These are phyloP conservation scores for Rhinolophus sinicus DNA, from an alignment of 2,113 vertebrate species.

Conservation along the genomic window DNA sequence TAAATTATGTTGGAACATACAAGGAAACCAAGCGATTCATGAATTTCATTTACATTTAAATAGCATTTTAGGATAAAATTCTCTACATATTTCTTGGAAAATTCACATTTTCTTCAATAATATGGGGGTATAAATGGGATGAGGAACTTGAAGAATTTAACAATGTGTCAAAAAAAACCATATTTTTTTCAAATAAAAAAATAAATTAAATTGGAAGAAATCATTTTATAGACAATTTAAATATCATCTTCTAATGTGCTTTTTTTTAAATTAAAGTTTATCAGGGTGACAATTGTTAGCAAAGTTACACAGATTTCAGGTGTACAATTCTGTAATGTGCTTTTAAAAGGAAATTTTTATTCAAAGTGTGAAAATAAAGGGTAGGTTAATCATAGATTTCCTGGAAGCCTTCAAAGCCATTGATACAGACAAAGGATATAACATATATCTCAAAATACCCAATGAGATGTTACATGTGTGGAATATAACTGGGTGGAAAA, in stretches of 20 bases:
- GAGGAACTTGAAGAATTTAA: neutral
- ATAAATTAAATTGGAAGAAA: neutral
- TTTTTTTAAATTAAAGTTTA: too few relatives aligned
- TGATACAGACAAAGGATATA: neutral
- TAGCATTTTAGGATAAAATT: neutral
- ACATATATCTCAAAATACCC: neutral
- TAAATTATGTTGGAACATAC: conserved; percentile 52
- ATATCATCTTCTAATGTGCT: neutral
- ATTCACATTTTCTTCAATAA: conserved; percentile 6
- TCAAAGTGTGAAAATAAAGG: neutral
- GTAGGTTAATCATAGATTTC: neutral
- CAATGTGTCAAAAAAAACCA: neutral
- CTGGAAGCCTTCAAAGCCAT: neutral
- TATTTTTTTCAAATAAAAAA: neutral
- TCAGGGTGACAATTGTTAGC: too few relatives aligned
- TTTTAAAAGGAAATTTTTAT: neutral
- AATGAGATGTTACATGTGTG: neutral
- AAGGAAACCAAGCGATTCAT: neutral
- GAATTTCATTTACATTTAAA: conserved; percentile 56
- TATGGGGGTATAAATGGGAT: neutral
- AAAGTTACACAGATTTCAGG: too few relatives aligned
- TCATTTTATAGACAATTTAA: neutral
- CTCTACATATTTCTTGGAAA: neutral
- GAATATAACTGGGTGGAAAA: neutral
- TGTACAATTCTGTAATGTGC: neutral